Percentiles rank a stretch among this genome's conserved stretches.
Conservation (phyloP, 2,797 vertebrate genomes). For the Aphelocoma californica region DNA sequence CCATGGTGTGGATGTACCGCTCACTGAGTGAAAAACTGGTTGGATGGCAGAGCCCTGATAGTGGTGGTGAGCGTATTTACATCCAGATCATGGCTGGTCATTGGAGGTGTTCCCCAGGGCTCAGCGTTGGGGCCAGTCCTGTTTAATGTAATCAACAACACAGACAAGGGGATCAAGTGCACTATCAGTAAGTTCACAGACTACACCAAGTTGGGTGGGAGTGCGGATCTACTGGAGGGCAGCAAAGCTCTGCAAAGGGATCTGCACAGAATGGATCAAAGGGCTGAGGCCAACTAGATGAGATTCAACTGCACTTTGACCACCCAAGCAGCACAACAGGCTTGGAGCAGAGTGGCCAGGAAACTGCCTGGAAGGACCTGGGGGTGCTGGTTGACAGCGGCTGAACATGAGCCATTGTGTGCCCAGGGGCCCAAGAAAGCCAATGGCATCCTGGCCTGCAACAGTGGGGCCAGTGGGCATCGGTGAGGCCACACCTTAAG, state of each 20-base stretch:
- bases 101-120: neutral
- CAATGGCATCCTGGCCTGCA: neutral
- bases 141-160: neutral
- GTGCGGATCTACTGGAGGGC: neutral
- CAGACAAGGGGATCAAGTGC: too few relatives aligned
- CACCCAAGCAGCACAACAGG: neutral
- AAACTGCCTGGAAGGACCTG: neutral
- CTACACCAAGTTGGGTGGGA: neutral
- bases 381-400: rapidly evolving
- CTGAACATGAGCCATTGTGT: neutral
- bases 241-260: neutral
- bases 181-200: neutral
- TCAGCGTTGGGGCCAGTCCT: neutral
- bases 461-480: neutral
- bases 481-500: neutral
- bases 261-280: neutral
- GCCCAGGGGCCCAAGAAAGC: neutral
- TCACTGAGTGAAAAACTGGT: neutral
- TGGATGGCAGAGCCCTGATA: neutral
- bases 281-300: neutral
- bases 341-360: neutral
- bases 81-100: neutral
- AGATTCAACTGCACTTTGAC: neutral
- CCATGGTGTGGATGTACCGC: too few relatives aligned
- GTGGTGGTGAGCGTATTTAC: neutral